These are phyloP conservation scores for Heterodera carotae DNA, from an alignment of 1,140 invertebrate genomes.

Conservation along the genomic window DNA sequence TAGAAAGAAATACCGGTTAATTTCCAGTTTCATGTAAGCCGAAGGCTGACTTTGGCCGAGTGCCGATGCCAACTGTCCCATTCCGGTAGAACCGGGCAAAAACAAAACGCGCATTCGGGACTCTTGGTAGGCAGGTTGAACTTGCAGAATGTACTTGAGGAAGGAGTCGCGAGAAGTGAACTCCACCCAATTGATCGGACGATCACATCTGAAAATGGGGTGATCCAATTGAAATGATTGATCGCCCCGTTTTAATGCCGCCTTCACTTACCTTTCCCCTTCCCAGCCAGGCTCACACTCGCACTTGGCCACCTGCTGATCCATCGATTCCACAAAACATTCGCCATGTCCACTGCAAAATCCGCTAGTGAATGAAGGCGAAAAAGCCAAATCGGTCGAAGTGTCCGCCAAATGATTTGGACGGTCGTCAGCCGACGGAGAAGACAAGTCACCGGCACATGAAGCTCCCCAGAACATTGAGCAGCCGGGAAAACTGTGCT, in stretches of 20 bases:
- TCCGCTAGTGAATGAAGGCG: constrained; percentile 2
- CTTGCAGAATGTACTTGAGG: constrained; percentile 43
- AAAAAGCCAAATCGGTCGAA: not conserved
- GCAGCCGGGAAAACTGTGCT: constrained; percentile 54
- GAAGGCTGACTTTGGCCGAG: constrained; percentile 12
- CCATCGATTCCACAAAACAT: constrained; percentile 54
- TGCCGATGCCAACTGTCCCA: constrained; percentile 17
- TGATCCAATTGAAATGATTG: no score
- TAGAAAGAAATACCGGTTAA: constrained; percentile 26
- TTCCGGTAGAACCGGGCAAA: constrained; percentile 32
- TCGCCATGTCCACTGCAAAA: constrained; percentile 52
- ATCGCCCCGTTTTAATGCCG: no score
- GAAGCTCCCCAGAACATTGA: constrained; percentile 47
- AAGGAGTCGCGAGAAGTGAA: constrained; percentile 49
- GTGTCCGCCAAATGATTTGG: not conserved
- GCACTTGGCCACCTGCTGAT: constrained; percentile 52
- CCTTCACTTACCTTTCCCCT: constrained; percentile 38
- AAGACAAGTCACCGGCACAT: constrained; percentile 42
- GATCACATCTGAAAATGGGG: constrained; percentile 44
- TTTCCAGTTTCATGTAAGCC: constrained; percentile 31
- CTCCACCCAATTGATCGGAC: constrained; percentile 55
- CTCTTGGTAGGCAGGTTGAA: constrained; percentile 26
- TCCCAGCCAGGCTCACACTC: constrained; percentile 57
- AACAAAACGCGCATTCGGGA: constrained; percentile 29
- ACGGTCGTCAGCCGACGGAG: not conserved